phyloP scores from a whole-genome alignment of 2,113 vertebrate species.

The Podarcis muralis region DNA sequence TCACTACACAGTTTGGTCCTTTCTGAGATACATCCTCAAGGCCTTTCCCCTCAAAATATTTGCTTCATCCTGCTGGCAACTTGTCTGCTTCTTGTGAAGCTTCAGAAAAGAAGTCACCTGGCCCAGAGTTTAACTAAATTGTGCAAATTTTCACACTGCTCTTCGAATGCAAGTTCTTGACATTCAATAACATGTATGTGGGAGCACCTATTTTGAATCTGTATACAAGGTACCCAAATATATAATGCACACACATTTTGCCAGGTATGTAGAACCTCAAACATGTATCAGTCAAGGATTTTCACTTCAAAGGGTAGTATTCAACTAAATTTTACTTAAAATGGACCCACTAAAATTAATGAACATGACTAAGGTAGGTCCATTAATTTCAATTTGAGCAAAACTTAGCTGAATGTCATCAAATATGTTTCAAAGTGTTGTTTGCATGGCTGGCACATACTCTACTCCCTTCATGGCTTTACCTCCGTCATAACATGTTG shows the following conservation, averaged over 20 bases:
- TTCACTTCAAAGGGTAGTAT: not conserved
- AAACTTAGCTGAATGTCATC: too few species aligned
- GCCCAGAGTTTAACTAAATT: not conserved
- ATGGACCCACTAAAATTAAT: too few species aligned
- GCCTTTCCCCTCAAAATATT: not conserved
- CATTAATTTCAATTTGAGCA: too few species aligned
- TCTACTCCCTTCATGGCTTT: not conserved
- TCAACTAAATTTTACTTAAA: too few species aligned
- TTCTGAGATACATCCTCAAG: not conserved
- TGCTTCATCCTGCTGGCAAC: too few species aligned
- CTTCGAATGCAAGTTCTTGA: not conserved
- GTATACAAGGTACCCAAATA: not conserved
- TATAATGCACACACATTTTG: not conserved
- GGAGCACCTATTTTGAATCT: not conserved
- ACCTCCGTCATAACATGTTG: not conserved
- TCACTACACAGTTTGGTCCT: not conserved
- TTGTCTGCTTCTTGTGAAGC: too few species aligned
- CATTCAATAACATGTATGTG: not conserved
- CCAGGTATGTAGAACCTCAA: not conserved
- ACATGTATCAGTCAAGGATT: not conserved
- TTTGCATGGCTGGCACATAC: not conserved
- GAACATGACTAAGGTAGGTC: too few species aligned
- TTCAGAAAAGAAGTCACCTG: too few species aligned
- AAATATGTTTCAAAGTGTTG: not conserved
- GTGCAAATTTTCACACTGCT: not conserved